phyloP scores from a whole-genome alignment of 2,113 vertebrate species.

The Archocentrus centrarchus region DNA sequence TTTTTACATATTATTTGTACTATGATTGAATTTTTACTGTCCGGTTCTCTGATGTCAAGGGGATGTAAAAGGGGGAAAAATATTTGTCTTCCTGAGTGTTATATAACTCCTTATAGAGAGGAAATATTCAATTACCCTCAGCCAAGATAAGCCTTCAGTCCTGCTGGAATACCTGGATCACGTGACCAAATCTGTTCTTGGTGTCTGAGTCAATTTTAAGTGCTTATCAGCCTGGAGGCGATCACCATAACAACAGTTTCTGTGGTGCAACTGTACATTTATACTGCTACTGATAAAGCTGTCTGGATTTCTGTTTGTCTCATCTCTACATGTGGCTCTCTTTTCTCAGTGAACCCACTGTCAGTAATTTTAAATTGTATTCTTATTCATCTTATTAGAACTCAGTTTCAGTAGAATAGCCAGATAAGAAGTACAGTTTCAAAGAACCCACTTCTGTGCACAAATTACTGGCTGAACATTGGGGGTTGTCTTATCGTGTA shows the following conservation, averaged over 20 bases:
- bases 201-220: constrained; percentile 1
- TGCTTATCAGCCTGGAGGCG: constrained; percentile 32
- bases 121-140: constrained; percentile 28
- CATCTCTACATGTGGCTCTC: background rate
- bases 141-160: background rate
- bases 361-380: background rate
- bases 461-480: background rate
- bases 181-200: constrained; percentile 12
- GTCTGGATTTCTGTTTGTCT: background rate
- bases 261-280: constrained; percentile 33
- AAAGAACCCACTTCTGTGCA: background rate
- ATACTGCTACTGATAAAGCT: background rate
- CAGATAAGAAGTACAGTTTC: background rate
- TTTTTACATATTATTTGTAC: background rate
- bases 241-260: constrained; percentile 60
- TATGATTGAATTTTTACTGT: background rate
- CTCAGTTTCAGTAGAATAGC: too few relatives aligned
- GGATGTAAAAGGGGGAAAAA: background rate
- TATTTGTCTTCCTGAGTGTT: background rate
- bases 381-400: background rate
- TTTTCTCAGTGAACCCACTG: background rate
- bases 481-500: background rate
- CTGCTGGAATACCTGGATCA: constrained; percentile 17
- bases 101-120: background rate
- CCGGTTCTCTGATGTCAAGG: background rate